Percentiles rank a stretch among this genome's conserved stretches.
phyloP scores from a whole-genome alignment of 2,888 invertebrate species.

The Mythimna ferrago region DNA sequence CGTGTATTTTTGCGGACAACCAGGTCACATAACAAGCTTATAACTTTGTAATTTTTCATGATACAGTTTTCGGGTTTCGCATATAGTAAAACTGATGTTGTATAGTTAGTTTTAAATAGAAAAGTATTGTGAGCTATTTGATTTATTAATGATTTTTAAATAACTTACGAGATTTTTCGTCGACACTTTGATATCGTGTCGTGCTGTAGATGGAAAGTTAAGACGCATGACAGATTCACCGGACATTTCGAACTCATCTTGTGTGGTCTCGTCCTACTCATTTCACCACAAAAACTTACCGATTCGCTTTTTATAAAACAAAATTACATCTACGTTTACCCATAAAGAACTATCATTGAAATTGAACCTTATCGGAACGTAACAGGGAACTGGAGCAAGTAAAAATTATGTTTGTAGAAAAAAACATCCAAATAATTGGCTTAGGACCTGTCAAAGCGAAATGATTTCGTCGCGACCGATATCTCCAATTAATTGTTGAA shows the following conservation, averaged over 20 bases:
- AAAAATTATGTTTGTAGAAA: constrained; percentile 48
- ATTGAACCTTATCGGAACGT: constrained; percentile 67
- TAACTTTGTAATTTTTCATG: no score
- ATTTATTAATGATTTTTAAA: no score
- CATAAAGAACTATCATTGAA: constrained; percentile 48
- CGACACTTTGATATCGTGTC: constrained; percentile 51
- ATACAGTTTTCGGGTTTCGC: no score
- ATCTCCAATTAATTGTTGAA: constrained; percentile 82
- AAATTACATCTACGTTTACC: constrained; percentile 67
- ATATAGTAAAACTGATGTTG: no score
- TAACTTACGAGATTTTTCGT: background rate
- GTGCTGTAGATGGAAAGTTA: constrained; percentile 64
- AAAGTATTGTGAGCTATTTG: no score
- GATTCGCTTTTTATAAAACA: constrained; percentile 80
- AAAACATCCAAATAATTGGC: constrained; percentile 74
- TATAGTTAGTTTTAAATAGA: no score
- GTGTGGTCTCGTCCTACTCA: constrained; percentile 81
- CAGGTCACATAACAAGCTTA: no score
- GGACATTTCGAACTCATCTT: constrained; percentile 71
- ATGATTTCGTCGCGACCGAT: constrained; percentile 86
- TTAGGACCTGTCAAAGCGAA: constrained; percentile 84
- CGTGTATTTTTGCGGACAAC: no score
- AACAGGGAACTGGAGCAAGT: constrained; percentile 52
- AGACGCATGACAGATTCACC: constrained; percentile 65
- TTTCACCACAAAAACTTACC: constrained; percentile 78